A percentile compares a stretch with the other conserved stretches of the same genome.
Conservation (phyloP, 2,113 vertebrate genomes). For the Thryonomys swinderianus region DNA sequence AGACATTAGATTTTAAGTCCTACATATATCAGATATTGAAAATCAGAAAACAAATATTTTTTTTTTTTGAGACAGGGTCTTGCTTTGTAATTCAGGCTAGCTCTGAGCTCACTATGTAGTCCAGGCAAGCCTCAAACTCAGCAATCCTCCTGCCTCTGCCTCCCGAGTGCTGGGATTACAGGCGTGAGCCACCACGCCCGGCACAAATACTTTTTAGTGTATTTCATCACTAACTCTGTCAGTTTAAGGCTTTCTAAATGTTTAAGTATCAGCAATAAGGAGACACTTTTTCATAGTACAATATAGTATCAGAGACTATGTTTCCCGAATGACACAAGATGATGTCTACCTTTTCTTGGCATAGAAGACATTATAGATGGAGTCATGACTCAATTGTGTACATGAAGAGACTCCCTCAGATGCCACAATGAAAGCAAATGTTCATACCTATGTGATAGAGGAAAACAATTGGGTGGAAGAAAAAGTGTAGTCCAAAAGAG, state of each 20-base stretch:
- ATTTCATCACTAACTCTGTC: neutral
- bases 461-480: accelerated
- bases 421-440: neutral
- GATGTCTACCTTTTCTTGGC: neutral
- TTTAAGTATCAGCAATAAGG: neutral
- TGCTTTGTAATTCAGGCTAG: too few relatives aligned
- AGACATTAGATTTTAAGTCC: neutral
- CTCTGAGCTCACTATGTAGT: too few relatives aligned
- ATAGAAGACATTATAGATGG: neutral
- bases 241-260: neutral
- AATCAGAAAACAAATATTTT: neutral
- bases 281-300: neutral
- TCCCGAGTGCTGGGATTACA: too few relatives aligned
- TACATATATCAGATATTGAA: too few relatives aligned
- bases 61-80: too few relatives aligned
- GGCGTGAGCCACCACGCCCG: too few relatives aligned
- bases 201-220: neutral
- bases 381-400: neutral
- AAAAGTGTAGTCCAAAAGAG: neutral
- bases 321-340: neutral
- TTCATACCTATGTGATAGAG: neutral
- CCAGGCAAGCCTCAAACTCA: too few relatives aligned
- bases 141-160: too few relatives aligned
- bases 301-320: neutral
- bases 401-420: neutral